Evolutionary conservation across 2,888 invertebrate genomes (phyloP).

Genomic region (Sussaba pulchella): DNA sequence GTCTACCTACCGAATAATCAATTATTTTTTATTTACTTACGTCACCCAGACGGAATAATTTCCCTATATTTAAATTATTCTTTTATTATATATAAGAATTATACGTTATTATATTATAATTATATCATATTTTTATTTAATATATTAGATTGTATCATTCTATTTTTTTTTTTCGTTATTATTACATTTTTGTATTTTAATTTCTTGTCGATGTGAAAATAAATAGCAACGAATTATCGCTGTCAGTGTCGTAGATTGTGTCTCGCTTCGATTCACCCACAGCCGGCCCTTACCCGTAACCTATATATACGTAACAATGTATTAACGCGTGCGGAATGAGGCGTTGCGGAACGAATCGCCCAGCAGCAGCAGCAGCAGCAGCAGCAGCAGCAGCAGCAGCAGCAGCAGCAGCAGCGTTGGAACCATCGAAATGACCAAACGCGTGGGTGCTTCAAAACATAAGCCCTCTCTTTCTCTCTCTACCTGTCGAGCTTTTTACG

Average conservation of each 20-base stretch:
- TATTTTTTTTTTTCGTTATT: too few species aligned
- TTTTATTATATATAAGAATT: too few species aligned
- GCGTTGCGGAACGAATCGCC: constrained; percentile 57
- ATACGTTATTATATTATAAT: too few species aligned
- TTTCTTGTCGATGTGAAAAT: constrained; percentile 8
- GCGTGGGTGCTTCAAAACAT: constrained; percentile 5
- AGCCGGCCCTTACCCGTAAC: neutral
- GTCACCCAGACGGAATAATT: too few species aligned
- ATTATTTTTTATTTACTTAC: too few species aligned
- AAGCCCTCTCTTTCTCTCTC: neutral
- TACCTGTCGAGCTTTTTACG: constrained; percentile 20
- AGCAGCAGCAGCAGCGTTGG: neutral
- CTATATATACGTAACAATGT: constrained; percentile 40
- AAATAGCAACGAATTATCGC: constrained; percentile 24
- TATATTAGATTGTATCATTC: too few species aligned
- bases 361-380: too few species aligned
- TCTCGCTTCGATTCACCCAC: neutral
- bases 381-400: constrained; percentile 19
- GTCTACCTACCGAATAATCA: too few species aligned
- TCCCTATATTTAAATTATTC: too few species aligned
- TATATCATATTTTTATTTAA: too few species aligned
- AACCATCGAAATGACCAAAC: constrained; percentile 1
- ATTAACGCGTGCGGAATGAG: constrained; percentile 38
- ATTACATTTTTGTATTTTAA: neutral
- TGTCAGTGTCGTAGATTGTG: constrained; percentile 3